Base-by-base conservation (phyloP, 1,140 invertebrate species). In the Bombus confusus region DNA sequence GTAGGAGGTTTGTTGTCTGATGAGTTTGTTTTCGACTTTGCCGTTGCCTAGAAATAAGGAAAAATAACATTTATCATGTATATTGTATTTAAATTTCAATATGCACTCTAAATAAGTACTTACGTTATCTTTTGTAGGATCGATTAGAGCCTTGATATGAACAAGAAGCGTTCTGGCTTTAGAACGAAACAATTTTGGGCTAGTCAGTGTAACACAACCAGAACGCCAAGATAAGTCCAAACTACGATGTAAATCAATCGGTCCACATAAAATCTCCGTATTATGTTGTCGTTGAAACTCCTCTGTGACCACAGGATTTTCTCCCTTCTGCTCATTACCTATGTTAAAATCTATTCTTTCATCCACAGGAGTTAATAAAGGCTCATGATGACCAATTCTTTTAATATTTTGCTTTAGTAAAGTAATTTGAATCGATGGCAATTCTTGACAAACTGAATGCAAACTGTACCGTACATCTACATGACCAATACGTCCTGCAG, bases 241-340 rank as follows among this genome's bases (percentile, higher is more conserved):
- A 87, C 97, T 98, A 2, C 97, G 96, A 18, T 97, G 96, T 8
- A 99, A 95, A 91, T 97, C 96, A 3, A 99, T 96, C 15, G 98
- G 98, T 5, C 98, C 98, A 81, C 98, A 98, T 18, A 99, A 93
- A 79, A 99, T 97, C 93, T 99, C 98, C 1, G 98, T 98, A 95
- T 98, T 98, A 91, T 98, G 97, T 22, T 97, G 97, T 86, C 97
- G 96, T 62, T 98, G 95, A 94, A 98, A 99, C 93, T 98, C 97
- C 80, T 98, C 97, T 59, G 96, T 97, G 28, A 97, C 96, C 0
- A 98, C 97, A 34, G 97, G 97, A 95, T 98, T 98, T 87, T 97
- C 97, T 69, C 95, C 94, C 82, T 96, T 96, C 87, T 95, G 94
- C 72, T 96, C 94, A 73, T 93, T 91, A 37, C 92, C 91, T 39